Evolutionary conservation across 2,888 invertebrate genomes (phyloP).

Genomic region (Drosophila atroscutellata): DNA sequence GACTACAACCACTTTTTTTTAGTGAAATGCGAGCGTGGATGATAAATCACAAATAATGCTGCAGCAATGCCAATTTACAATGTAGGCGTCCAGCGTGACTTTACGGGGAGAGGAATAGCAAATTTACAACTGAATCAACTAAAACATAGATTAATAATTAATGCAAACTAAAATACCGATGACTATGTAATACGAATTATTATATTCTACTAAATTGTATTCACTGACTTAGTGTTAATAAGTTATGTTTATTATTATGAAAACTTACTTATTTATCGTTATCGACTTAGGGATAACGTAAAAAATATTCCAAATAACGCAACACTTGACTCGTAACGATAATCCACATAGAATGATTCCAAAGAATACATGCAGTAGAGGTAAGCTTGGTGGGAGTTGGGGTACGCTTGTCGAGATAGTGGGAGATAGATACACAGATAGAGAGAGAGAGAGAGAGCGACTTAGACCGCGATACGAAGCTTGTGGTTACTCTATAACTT

Average conservation of each 20-base stretch:
- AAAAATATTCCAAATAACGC: slow-evolving; percentile 78
- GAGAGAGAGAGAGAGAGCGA: slow-evolving; percentile 13
- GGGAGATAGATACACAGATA: slow-evolving; percentile 6
- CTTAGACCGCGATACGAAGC: slow-evolving; percentile 35
- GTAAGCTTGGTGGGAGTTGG: slow-evolving; percentile 9
- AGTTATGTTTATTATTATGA: neutral
- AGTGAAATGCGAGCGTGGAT: slow-evolving; percentile 40
- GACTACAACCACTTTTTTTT: slow-evolving; percentile 12
- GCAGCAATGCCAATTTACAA: slow-evolving; percentile 36
- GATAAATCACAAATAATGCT: slow-evolving; percentile 51
- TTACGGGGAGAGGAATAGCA: slow-evolving; percentile 9
- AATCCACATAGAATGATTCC: slow-evolving; percentile 79
- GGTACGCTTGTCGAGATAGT: slow-evolving; percentile 8
- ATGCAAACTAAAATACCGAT: neutral
- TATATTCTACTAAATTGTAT: neutral
- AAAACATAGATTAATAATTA: neutral
- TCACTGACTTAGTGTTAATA: neutral
- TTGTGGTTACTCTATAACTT: slow-evolving; percentile 52
- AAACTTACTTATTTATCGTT: slow-evolving; percentile 82
- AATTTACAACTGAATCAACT: slow-evolving; percentile 31
- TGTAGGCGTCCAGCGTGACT: slow-evolving; percentile 29
- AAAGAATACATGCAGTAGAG: slow-evolving; percentile 75
- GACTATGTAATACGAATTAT: neutral
- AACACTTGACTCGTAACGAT: slow-evolving; percentile 43
- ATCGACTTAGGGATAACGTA: slow-evolving; percentile 80